Evolutionary conservation across 2,888 invertebrate genomes (phyloP), one percentile per base, ranked within the genome.

Genomic region (Patella pellucida): DNA sequence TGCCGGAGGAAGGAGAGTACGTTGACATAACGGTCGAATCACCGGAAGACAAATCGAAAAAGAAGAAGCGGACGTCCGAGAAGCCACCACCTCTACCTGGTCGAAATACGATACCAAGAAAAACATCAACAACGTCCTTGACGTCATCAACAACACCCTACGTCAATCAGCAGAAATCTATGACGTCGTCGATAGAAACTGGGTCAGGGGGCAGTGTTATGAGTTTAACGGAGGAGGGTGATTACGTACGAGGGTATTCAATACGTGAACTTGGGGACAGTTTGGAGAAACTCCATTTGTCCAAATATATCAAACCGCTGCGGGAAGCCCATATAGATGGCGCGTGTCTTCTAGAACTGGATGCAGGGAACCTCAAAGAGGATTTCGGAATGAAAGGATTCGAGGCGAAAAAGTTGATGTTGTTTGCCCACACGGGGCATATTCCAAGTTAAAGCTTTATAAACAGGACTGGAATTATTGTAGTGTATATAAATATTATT

Each of bases 331-430:
- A 62, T 11, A 62, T 62, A 62, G 62, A 62, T n/a, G 62, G 62
- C 9, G n/a, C 62, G 12, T 19, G n/a, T 15, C 19, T 62, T 0
- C 5, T 62, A 15, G 19, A n/a, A 19, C 19, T 62, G 16, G 62
- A 62, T 4, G 19, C n/a, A 15, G n/a, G 9, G 0, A 62, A n/a
- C 19, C 19, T 62, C n/a, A 19, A 19, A 19, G 16, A 62, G 5
- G 62, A 62, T 62, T 62, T 62, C 12, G 14, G 19, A 11, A 16
- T 62, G n/a, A 62, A 62, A 19, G 19, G n/a, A 12, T 62, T 19
- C 16, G 62, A 62, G 19, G 62, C 62, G 7, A 62, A 62, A n/a
- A 62, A 62, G n/a, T n/a, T 62, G 62, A 9, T 62, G 62, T n/a
- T 62, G 15, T 62, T 62, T 19, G 62, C 62, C 62, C n/a, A 62